These are phyloP conservation scores for Amazona guildingii DNA, from an alignment of 2,113 vertebrate genomes.

Conservation along the genomic window DNA sequence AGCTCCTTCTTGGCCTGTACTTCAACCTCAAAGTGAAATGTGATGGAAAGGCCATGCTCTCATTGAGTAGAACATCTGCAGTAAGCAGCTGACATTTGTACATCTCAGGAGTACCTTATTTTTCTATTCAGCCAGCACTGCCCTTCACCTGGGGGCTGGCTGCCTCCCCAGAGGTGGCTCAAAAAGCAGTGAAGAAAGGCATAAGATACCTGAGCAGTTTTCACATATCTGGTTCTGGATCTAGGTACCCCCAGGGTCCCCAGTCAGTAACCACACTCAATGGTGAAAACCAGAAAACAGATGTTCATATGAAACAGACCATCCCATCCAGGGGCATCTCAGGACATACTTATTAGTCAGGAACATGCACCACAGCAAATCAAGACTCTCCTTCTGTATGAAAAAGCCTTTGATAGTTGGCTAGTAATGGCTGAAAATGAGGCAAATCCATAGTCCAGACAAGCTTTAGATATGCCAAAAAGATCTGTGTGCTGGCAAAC, in stretches of 20 bases:
- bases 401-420: constrained; percentile 40
- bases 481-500: background rate
- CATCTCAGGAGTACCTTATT: background rate
- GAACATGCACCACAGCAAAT: background rate
- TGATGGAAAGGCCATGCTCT: background rate
- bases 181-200: background rate
- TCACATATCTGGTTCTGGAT: background rate
- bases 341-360: constrained; percentile 14
- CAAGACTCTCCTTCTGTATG: background rate
- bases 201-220: background rate
- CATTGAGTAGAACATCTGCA: background rate
- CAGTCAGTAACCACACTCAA: background rate
- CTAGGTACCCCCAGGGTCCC: background rate
- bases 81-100: background rate
- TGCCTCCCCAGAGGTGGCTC: background rate
- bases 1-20: background rate
- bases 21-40: background rate
- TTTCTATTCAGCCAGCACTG: background rate
- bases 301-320: background rate
- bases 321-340: background rate
- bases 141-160: background rate
- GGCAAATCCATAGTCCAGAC: background rate
- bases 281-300: constrained; percentile 27
- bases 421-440: constrained; percentile 2
- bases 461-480: background rate